Evolutionary conservation across 2,797 vertebrate species (phyloP).

Genomic region (Acanthurus tractus): DNA sequence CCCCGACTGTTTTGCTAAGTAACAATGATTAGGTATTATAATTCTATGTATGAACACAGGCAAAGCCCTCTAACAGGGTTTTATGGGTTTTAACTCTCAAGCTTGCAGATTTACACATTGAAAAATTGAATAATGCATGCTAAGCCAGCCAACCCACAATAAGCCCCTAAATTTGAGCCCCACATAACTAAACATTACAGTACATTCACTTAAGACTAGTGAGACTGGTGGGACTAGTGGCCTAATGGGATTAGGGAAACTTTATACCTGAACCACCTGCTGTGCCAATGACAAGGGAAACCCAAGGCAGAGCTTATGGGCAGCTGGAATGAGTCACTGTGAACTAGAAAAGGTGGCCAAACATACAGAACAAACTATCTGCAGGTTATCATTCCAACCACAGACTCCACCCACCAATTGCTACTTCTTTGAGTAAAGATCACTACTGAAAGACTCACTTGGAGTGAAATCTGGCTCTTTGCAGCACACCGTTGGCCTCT

Average conservation of each 20-base stretch:
- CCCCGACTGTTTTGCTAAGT: slow-evolving; percentile 30
- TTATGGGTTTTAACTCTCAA: slow-evolving; percentile 65
- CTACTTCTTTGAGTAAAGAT: slow-evolving; percentile 6
- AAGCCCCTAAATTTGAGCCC: slow-evolving; percentile 59
- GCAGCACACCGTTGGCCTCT: slow-evolving; percentile 22
- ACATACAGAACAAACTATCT: background rate
- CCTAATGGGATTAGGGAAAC: slow-evolving; percentile 52
- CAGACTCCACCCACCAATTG: slow-evolving; percentile 13
- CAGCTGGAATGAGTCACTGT: slow-evolving; percentile 9
- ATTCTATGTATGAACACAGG: slow-evolving; percentile 48
- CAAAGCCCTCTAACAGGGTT: slow-evolving; percentile 46
- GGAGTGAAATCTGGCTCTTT: slow-evolving; percentile 23
- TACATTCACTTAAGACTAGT: slow-evolving; percentile 47
- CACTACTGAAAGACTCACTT: slow-evolving; percentile 13
- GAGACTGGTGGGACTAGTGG: slow-evolving; percentile 15
- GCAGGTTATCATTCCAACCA: slow-evolving; percentile 16
- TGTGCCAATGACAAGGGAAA: slow-evolving; percentile 4
- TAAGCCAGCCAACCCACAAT: slow-evolving; percentile 66
- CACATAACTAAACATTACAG: slow-evolving; percentile 48
- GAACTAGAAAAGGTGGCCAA: background rate
- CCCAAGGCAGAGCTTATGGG: background rate
- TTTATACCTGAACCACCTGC: slow-evolving; percentile 38
- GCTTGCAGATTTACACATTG: slow-evolving; percentile 49
- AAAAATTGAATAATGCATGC: slow-evolving; percentile 67
- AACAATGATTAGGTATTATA: slow-evolving; percentile 57